These are phyloP conservation scores for Cabera pusaria DNA, from an alignment of 2,888 invertebrate species.

Conservation along the genomic window DNA sequence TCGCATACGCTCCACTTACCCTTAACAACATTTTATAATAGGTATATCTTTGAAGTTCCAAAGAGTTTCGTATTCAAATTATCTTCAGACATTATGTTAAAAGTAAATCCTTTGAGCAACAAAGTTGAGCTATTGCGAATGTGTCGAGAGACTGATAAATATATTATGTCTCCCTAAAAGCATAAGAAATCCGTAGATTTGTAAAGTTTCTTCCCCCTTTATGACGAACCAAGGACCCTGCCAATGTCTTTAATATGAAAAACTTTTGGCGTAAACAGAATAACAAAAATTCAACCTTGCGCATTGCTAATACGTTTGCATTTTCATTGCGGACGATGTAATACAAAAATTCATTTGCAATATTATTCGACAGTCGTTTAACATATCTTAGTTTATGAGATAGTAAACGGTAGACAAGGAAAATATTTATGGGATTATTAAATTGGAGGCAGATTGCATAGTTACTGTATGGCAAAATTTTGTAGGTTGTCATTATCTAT, in stretches of 20 bases:
- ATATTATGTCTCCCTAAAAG: constrained; percentile 78
- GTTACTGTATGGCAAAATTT: constrained; percentile 41
- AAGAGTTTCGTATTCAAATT: constrained; percentile 39
- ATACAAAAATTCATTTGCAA: constrained; percentile 66
- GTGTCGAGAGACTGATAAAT: constrained; percentile 81
- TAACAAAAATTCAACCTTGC: constrained; percentile 42
- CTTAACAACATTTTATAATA: too few species aligned
- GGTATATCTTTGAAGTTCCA: constrained; percentile 7
- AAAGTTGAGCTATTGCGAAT: constrained; percentile 70
- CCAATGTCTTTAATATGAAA: constrained; percentile 79
- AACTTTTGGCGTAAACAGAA: constrained; percentile 52
- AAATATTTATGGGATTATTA: constrained; percentile 64
- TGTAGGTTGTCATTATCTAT: constrained; percentile 1
- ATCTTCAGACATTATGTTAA: constrained; percentile 50
- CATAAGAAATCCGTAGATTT: constrained; percentile 80
- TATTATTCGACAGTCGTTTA: constrained; percentile 67
- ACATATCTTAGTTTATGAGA: constrained; percentile 72
- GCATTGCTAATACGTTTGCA: constrained; percentile 20
- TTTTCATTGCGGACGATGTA: constrained; percentile 26
- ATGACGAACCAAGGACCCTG: constrained; percentile 69
- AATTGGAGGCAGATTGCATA: constrained; percentile 53
- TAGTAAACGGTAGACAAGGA: constrained; percentile 54
- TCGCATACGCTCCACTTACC: too few species aligned
- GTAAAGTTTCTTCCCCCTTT: constrained; percentile 81
- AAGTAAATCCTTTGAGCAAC: constrained; percentile 63